These are phyloP conservation scores for Syngnathus typhle DNA, from an alignment of 2,113 vertebrate genomes.

Conservation along the genomic window DNA sequence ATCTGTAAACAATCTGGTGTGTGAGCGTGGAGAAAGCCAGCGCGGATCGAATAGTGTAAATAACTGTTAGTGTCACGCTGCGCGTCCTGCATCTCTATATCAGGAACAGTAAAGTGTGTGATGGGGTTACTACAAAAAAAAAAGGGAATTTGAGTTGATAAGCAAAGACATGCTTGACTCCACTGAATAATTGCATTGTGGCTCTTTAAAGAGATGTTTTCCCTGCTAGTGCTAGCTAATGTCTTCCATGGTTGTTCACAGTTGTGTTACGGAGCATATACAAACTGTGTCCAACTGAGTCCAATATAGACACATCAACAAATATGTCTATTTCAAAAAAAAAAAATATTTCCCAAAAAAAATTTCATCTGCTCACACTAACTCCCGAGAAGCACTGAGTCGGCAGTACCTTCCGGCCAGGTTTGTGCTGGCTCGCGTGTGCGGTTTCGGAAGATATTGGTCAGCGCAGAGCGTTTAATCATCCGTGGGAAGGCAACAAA, in stretches of 20 bases:
- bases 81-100: slow-evolving; percentile 60
- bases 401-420: slow-evolving; percentile 34
- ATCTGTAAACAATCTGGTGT: slow-evolving; percentile 8
- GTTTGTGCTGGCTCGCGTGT: slow-evolving; percentile 37
- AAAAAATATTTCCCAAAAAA: slow-evolving; percentile 41
- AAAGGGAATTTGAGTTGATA: slow-evolving; percentile 76
- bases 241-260: slow-evolving; percentile 29
- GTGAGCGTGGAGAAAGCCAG: slow-evolving; percentile 36
- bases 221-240: slow-evolving; percentile 72
- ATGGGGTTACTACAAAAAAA: slow-evolving; percentile 7
- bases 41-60: slow-evolving; percentile 54
- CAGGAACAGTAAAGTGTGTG: slow-evolving; percentile 61
- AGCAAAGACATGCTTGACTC: slow-evolving; percentile 73
- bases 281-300: not conserved
- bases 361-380: slow-evolving; percentile 37
- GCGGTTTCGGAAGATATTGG: slow-evolving; percentile 16
- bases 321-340: too few species aligned
- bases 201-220: slow-evolving; percentile 67
- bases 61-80: slow-evolving; percentile 57
- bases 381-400: slow-evolving; percentile 60
- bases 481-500: slow-evolving; percentile 13
- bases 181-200: slow-evolving; percentile 73
- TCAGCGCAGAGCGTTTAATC: slow-evolving; percentile 25
- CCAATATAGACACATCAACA: not conserved
- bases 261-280: slow-evolving; percentile 21